Evolutionary conservation across 2,888 invertebrate species (phyloP).

Genomic region (Acanthococcus lagerstroemiae): DNA sequence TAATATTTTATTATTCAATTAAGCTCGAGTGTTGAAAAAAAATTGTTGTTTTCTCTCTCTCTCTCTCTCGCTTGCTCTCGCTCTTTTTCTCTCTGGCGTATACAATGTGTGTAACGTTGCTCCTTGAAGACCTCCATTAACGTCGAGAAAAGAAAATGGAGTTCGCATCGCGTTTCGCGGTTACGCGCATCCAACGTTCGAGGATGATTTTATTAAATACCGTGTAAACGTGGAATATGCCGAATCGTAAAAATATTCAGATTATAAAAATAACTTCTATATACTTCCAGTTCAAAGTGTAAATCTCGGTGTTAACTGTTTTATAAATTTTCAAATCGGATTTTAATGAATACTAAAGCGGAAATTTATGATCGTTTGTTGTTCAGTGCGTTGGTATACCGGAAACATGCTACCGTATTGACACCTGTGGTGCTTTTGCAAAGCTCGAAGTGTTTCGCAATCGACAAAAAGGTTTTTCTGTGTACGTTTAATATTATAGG

Average conservation of each 20-base stretch:
- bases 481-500: neutral
- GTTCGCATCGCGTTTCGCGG: neutral
- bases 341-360: neutral
- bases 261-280: too few relatives aligned
- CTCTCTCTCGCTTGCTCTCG: too few relatives aligned
- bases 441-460: neutral
- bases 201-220: too few relatives aligned
- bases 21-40: constrained; percentile 11
- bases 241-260: too few relatives aligned
- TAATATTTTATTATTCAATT: constrained; percentile 24
- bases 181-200: too few relatives aligned
- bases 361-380: neutral
- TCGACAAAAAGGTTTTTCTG: neutral
- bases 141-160: neutral
- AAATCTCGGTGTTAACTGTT: neutral
- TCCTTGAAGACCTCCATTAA: too few relatives aligned
- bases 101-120: too few relatives aligned
- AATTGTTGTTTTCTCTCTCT: constrained; percentile 9
- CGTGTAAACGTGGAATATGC: too few relatives aligned
- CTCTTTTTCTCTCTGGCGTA: too few relatives aligned
- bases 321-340: neutral
- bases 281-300: neutral
- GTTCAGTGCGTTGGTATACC: neutral
- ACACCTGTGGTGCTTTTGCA: neutral
- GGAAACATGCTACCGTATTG: neutral